Evolutionary conservation across 2,888 invertebrate species (phyloP), one percentile per base, ranked within the genome.

Genomic region (Drosophila paramelanica): DNA sequence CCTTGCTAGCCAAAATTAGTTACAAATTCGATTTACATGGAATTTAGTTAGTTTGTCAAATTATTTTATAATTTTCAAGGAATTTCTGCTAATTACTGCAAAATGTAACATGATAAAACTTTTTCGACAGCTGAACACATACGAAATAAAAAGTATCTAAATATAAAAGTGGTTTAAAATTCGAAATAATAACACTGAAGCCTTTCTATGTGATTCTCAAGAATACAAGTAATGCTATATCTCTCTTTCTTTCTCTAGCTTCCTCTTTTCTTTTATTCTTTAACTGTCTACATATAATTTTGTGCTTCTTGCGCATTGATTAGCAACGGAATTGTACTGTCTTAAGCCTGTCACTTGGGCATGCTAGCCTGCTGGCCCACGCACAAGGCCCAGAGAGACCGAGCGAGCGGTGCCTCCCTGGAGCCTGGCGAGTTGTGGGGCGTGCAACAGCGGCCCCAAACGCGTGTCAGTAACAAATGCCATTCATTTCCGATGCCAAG

Each of bases 391-490:
- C 25, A 8, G 10, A 8, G 51, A 56, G 41, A 27, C 20, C 41
- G 58, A 36, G 42, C 41, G 58, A 36, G 42, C 20, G 20, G 45
- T 50, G 33, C 31, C 36, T 49, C 70, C 52, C 55, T 13, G 23
- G 46, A 51, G 67, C 25, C 20, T 13, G 7, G 6, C 43, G 8
- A 4, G 53, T 11, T 31, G 5, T 20, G 47, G 39, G 56, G 23
- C 55, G 10, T 61, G 62, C 51, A 52, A 13, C 33, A 27, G 33
- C 31, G 46, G 31, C 50, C 14, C 27, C 33, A 25, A 64, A 45
- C 57, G 65, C 45, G 81, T 75, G 79, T 68, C 81, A 73, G 77
- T 81, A 81, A 86, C 83, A 81, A 83, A 86, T 86, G 84, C 86
- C 70, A 70, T 78, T 81, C 86, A 84, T 86, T 86, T 84, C 81